Evolutionary conservation across 2,113 vertebrate species (phyloP), one percentile per base, ranked within the genome.

Genomic region (Ranitomeya imitator): DNA sequence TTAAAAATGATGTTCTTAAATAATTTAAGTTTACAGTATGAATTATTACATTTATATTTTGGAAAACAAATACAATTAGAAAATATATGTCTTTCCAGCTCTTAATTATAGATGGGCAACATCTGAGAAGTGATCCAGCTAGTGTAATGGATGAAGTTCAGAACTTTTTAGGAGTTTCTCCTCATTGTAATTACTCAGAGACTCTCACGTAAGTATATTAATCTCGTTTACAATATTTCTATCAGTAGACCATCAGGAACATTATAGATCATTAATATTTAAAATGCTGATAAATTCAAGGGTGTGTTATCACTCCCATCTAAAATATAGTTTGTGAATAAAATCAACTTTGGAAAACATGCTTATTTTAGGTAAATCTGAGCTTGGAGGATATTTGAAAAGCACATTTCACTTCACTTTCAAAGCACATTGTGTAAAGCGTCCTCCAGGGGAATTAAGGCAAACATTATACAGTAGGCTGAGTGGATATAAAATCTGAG

Each of bases 31-130:
- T n/a, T n/a, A n/a, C n/a, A n/a, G 4, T 45, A 45, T 45, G 37
- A 2, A 45, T 45, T 21, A 63, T 69, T 10, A 2, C 26, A 26
- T 69, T 19, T 63, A 63, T 26, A 69, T 12, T 23, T 69, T 12
- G 37, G 14, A 31, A 73, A 4, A 37, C 13, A 80, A 57, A n/a
- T 9, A 61, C 18, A 26, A 11, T 51, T 55, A 16, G 16, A 71
- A 54, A 0, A 69, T 54, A 65, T 92, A 76, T 91, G 76, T 88
- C 63, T 16, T 90, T 89, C 13, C 91, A 99, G 98, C 93, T 99
- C 91, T 96, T 99, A 91, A 99, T 99, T 91, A 96, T 99, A 86
- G 98, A 99, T 78, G 98, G 98, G 74, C 98, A 99, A 93, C 98
- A 99, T 93, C 93, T 99, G 91, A 97, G 97, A 92, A 96, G 93